Conservation (phyloP, 2,113 vertebrate genomes). For the Phocoena sinus region DNA sequence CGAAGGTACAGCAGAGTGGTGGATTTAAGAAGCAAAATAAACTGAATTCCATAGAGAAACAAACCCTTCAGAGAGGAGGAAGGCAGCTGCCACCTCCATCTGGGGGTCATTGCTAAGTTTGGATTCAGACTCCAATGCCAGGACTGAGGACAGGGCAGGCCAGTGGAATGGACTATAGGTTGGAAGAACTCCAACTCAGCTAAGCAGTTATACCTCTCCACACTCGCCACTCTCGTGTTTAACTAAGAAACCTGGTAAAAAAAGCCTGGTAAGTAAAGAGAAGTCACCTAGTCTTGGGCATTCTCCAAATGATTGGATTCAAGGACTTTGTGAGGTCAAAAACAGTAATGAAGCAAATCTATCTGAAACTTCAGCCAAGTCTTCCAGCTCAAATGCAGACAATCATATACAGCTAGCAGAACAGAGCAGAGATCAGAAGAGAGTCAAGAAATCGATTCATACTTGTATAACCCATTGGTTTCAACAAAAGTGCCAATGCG, state of each 20-base stretch:
- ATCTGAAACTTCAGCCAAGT: not conserved
- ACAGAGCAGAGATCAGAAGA: not conserved
- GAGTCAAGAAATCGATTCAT: not conserved
- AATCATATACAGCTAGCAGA: not conserved
- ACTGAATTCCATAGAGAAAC: not conserved
- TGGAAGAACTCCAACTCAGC: not conserved
- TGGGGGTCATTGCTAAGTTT: not conserved
- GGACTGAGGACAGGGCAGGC: rapidly evolving
- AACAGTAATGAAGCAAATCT: not conserved
- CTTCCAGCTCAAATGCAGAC: not conserved
- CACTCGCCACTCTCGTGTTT: rapidly evolving
- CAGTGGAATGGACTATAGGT: not conserved
- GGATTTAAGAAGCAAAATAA: not conserved
- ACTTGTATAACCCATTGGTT: not conserved
- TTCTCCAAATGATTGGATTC: not conserved
- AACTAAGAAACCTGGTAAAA: not conserved
- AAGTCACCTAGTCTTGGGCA: not conserved
- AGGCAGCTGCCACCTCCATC: not conserved
- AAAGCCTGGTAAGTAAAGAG: not conserved
- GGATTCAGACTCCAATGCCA: not conserved
- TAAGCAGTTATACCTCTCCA: not conserved
- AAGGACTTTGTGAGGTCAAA: not conserved
- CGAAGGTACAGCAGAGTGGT: not conserved
- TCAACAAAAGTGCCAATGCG: not conserved
- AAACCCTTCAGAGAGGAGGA: not conserved